Base-by-base conservation (phyloP, 2,113 vertebrate genomes). In the Ancistrus triradiatus region DNA sequence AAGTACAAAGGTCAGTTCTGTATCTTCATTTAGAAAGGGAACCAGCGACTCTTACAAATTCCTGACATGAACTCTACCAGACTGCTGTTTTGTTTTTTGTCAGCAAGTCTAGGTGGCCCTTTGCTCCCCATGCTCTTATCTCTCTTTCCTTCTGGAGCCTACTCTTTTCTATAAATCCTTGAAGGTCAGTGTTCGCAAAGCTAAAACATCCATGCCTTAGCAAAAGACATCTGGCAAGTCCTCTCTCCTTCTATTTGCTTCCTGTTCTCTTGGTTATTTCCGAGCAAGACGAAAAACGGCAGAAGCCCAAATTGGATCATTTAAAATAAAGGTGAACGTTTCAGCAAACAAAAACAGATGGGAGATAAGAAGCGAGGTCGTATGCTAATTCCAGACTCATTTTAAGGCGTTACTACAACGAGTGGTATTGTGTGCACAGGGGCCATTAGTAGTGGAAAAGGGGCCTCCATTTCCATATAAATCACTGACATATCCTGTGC, bases 391-490 rank as follows among this genome's bases (percentile, higher is more conserved):
- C 9, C 13, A 27, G 38, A 63, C 40, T 25, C 31, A 42, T 44
- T 63, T 70, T 42, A 46, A 50, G 62, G 27, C 28, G 48, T 19
- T 1, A 17, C 40, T 47, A 74, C 63, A 70, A 71, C 59, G 59
- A 48, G 59, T 52, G 19, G 68, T 37, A 68, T 74, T 74, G 63
- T 71, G 48, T 48, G 53, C 2, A 19, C 4, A 13, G 53, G 28
- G 28, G 18, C 24, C 27, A 11, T 19, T 51, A 51, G 7, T 40
- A 67, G 53, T 0, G 48, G 48, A 33, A 63, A 50, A 28, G 56
- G 47, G 2, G 46, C 46, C 63, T 53, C 48, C 55, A 63, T 70
- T 74, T 70, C 66, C 53, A 55, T 59, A 56, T 40, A 63, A 74
- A 74, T 67, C 38, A 58, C 47, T 53, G 63, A 68, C 38, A 24